Evolutionary conservation across 2,113 vertebrate species (phyloP), one percentile per base, ranked within the genome.

Genomic region (Leptocoma aspasia): DNA sequence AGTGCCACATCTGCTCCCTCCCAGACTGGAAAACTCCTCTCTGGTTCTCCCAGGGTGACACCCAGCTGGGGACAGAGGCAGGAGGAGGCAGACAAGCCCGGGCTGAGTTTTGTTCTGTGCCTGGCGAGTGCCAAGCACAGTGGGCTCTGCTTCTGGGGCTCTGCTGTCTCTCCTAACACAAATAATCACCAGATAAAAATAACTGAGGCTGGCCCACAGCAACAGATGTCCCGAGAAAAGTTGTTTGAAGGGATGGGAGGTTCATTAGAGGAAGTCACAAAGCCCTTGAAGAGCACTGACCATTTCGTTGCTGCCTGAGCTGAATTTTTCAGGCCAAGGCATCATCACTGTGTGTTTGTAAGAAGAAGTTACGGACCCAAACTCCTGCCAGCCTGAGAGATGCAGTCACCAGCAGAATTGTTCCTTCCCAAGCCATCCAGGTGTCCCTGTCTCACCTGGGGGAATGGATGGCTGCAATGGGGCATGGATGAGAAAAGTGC

Each of bases 41-140:
- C 53, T 72, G 75, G 2, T 30, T 61, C 52, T 65, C 88, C 9
- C 80, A n/a, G 45, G 6, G 80, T 64, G 82, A 14, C n/a, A 78
- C 49, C 94, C 79, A 82, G 81, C 95, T 87, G 94, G 82, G 86
- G 37, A 68, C 41, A 22, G 82, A 47, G 76, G 22, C 75, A 82
- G 89, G 82, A 92, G 49, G 79, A 77, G 35, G 76, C 71, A 53
- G 9, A 73, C 66, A 68, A 92, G 77, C 19, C 2, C 71, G 28
- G 78, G 30, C 56, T 1, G 17, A 8, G 44, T 30, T 80, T 31
- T 88, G 56, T 24, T 82, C 65, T 4, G 66, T 2, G 8, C 82
- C 59, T 88, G 88, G 47, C 53, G 47, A 75, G 39, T 64, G 70
- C 91, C 94, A 66, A 33, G 64, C 86, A 47, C 93, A 76, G 87